Evolutionary conservation across 2,113 vertebrate genomes (phyloP).

Genomic region (Cyanistes caeruleus): DNA sequence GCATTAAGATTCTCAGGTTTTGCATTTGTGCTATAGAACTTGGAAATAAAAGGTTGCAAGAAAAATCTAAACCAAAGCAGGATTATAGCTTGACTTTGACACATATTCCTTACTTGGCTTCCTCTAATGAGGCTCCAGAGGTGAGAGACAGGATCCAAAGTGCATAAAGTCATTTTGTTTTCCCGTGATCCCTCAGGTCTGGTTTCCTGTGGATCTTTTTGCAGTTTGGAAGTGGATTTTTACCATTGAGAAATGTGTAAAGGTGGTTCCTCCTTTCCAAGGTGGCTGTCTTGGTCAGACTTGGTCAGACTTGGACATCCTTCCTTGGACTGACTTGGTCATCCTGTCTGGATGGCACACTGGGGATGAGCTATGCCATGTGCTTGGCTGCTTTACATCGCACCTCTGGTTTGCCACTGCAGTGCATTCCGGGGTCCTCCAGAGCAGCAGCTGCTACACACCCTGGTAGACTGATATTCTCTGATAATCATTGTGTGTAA

Average conservation of each 20-base stretch:
- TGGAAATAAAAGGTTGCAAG: neutral
- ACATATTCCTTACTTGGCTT: neutral
- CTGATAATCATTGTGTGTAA: neutral
- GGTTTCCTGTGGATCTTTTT: neutral
- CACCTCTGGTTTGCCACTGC: accelerated
- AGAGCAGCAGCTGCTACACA: neutral
- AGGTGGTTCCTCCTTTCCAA: neutral
- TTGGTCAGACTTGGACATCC: no score
- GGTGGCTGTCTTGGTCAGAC: neutral
- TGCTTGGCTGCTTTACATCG: neutral
- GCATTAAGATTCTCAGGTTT: neutral
- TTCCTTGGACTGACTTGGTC: no score
- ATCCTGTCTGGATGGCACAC: neutral
- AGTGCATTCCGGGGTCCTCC: neutral
- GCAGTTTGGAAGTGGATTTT: neutral
- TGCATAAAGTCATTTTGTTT: neutral
- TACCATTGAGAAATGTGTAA: neutral
- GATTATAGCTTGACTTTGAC: neutral
- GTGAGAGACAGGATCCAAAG: neutral
- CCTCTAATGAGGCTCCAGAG: neutral
- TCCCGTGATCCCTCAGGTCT: neutral
- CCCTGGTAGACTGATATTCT: neutral
- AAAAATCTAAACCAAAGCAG: neutral
- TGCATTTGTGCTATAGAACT: neutral
- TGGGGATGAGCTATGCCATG: neutral